Conservation (phyloP, 2,888 invertebrate genomes). For the Hyles lineata region DNA sequence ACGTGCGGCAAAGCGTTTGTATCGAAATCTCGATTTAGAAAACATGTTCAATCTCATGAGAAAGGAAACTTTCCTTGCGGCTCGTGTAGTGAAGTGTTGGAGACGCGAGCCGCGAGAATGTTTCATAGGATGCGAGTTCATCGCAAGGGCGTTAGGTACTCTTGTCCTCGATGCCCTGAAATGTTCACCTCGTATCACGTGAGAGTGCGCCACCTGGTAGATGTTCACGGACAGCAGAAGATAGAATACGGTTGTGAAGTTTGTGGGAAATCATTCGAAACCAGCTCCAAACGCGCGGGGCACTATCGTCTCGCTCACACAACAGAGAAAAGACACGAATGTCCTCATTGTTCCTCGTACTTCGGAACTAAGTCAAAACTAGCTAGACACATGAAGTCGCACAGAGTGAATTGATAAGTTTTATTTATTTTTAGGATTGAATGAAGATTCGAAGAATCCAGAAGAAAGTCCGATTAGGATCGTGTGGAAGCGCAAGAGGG, state of each 20-base stretch:
- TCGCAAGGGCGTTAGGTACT: constrained; percentile 67
- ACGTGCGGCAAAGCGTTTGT: constrained; percentile 75
- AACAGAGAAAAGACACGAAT: constrained; percentile 54
- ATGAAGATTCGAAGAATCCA: constrained; percentile 38
- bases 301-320: constrained; percentile 63
- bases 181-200: constrained; percentile 69
- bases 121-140: constrained; percentile 68
- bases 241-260: constrained; percentile 60
- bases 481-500: constrained; percentile 61
- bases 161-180: constrained; percentile 73
- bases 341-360: constrained; percentile 57
- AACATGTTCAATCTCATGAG: constrained; percentile 73
- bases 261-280: constrained; percentile 66
- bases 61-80: constrained; percentile 71
- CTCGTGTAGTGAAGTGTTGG: constrained; percentile 63
- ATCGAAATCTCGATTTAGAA: constrained; percentile 71
- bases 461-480: constrained; percentile 40
- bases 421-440: constrained; percentile 55
- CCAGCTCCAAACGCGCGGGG: constrained; percentile 65
- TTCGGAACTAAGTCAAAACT: constrained; percentile 64
- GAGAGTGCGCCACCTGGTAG: constrained; percentile 69
- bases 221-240: constrained; percentile 62
- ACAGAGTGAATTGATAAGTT: constrained; percentile 41
- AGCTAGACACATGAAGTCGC: constrained; percentile 58
- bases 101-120: constrained; percentile 65